Base-by-base conservation (phyloP, 2,888 invertebrate genomes). In the Camptogramma bilineatum region DNA sequence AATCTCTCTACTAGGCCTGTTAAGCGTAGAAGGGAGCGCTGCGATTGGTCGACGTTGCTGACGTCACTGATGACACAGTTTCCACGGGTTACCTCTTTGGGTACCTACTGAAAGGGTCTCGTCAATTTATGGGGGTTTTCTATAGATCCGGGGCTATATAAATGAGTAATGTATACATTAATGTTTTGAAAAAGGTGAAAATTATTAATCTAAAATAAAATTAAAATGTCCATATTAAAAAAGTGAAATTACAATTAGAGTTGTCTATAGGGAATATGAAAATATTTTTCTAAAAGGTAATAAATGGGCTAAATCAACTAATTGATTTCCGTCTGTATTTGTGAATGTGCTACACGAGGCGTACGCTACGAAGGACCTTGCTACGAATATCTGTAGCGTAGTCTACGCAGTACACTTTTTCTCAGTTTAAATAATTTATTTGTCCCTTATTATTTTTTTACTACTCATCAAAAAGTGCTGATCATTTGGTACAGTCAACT, bases 51-150 rank as follows among this genome's bases (percentile, higher is more conserved):
- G 51, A n/a, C 48, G 18, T 9, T 7, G 50, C 55, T 68, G 68
- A 70, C 70, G 70, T 71, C 68, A 71, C 53, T 55, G 52, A 67
- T 84, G 85, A 84, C 85, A 86, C 80, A 83, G 78, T 81, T 86
- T 71, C 61, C 62, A 55, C 67, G 56, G 13, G 59, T 55, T 50
- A 61, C 70, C 34, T 39, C 34, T 39, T 39, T 39, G 34, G 34
- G 34, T 13, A 31, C 31, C 31, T 3, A 39, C 13, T 13, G 34
- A 39, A 39, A 39, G 34, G 13, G 34, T 4, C 34, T 13, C 8
- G 9, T 34, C 34, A 34, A 39, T 39, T 39, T 39, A 39, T 39
- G 34, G 13, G 34, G 13, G 34, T 13, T 13, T 39, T 13, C 13
- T 39, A 39, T 39, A 13, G 13, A 39, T 7, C 28, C 28, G 28